Percentiles rank a stretch among this genome's conserved stretches.
These are phyloP conservation scores for Equus przewalskii DNA, from an alignment of 2,113 vertebrate genomes.

Conservation along the genomic window DNA sequence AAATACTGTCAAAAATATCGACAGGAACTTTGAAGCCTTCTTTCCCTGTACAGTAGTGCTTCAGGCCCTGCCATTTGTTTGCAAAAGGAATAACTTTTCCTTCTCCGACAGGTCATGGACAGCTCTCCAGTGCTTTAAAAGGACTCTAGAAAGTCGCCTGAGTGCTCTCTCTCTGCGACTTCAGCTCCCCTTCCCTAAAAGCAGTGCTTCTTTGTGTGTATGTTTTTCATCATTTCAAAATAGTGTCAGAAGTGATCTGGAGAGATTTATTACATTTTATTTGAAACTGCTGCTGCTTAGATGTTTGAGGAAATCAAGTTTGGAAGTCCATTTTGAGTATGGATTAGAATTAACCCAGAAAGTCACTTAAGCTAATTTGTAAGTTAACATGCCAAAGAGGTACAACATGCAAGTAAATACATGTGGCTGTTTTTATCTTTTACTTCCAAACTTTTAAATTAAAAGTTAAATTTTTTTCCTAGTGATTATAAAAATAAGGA, in stretches of 20 bases:
- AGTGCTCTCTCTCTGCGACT: not conserved
- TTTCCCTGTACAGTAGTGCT: not conserved
- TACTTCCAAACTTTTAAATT: not conserved
- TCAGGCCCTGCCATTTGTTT: not conserved
- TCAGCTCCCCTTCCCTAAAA: not conserved
- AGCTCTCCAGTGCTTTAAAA: not conserved
- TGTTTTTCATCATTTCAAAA: slow-evolving; percentile 38
- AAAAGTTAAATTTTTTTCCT: not conserved
- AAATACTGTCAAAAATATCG: not conserved
- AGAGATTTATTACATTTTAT: not conserved
- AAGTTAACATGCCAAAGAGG: not conserved
- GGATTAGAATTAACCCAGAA: slow-evolving; percentile 12
- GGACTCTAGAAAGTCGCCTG: not conserved
- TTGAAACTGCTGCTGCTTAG: not conserved
- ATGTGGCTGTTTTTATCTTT: not conserved
- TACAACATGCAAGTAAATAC: not conserved
- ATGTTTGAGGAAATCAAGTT: slow-evolving; percentile 32
- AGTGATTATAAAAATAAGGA: slow-evolving; percentile 7
- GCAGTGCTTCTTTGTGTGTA: not conserved
- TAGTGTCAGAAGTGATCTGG: slow-evolving; percentile 24
- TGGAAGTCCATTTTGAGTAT: not conserved
- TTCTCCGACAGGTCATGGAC: not conserved
- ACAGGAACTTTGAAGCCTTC: not conserved
- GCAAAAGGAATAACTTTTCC: not conserved
- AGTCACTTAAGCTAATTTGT: not conserved